phyloP scores from a whole-genome alignment of 2,113 vertebrate genomes.

The Uropsilus gracilis region DNA sequence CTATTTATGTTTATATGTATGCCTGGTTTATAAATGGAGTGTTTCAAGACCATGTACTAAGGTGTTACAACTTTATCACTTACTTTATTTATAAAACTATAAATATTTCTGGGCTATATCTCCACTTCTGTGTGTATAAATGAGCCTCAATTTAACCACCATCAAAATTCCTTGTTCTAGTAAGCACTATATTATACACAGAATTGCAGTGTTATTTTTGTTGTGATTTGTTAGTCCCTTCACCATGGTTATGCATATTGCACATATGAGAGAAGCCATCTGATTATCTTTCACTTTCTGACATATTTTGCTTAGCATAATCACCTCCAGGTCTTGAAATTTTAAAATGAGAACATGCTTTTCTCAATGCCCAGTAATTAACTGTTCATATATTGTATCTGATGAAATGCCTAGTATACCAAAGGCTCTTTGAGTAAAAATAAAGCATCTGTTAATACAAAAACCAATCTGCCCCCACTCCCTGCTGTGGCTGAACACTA shows the following conservation, averaged over 20 bases:
- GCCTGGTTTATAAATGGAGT: background rate
- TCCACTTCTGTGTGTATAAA: too few relatives aligned
- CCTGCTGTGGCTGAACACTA: background rate
- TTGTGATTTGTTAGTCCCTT: too few relatives aligned
- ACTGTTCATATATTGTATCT: background rate
- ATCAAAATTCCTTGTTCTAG: too few relatives aligned
- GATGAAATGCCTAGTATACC: background rate
- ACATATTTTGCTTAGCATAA: too few relatives aligned
- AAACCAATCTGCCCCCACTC: background rate
- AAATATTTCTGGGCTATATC: too few relatives aligned
- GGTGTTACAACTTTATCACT: background rate
- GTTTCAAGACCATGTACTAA: background rate
- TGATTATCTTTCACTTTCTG: too few relatives aligned
- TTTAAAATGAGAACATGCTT: background rate
- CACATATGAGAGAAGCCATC: too few relatives aligned
- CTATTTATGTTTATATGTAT: background rate
- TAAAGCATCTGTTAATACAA: background rate
- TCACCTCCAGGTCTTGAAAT: background rate
- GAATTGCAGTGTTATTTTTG: too few relatives aligned
- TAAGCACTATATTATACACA: too few relatives aligned
- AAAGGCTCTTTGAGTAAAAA: background rate
- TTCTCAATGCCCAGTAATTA: background rate
- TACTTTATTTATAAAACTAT: too few relatives aligned
- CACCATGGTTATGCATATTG: too few relatives aligned
- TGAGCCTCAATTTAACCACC: too few relatives aligned